phyloP scores from a whole-genome alignment of 1,140 invertebrate genomes.

The Mactra quadrangularis region DNA sequence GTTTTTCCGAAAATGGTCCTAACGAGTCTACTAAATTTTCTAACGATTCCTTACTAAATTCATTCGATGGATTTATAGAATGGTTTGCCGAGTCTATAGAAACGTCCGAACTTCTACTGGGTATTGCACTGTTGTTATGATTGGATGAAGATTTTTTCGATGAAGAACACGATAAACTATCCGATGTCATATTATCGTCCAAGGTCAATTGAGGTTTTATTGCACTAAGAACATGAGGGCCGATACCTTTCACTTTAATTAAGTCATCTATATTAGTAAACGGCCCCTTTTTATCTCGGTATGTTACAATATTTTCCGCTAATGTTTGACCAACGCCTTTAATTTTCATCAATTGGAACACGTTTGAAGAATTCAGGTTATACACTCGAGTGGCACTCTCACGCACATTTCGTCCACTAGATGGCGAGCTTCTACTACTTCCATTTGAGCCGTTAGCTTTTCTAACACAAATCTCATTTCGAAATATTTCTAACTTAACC shows the following conservation, averaged over 20 bases:
- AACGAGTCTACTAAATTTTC: slow-evolving; percentile 78
- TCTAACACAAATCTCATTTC: slow-evolving; percentile 89
- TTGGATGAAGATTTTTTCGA: slow-evolving; percentile 61
- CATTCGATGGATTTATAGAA: slow-evolving; percentile 32
- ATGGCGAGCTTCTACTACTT: slow-evolving; percentile 49
- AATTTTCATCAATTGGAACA: slow-evolving; percentile 91
- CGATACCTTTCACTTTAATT: slow-evolving; percentile 86
- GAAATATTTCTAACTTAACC: slow-evolving; percentile 88
- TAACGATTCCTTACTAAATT: slow-evolving; percentile 65
- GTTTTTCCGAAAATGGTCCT: slow-evolving; percentile 76
- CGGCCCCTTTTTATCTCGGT: slow-evolving; percentile 90
- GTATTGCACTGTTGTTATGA: slow-evolving; percentile 61
- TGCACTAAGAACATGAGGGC: slow-evolving; percentile 74
- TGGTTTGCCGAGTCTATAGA: slow-evolving; percentile 39
- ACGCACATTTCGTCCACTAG: slow-evolving; percentile 50
- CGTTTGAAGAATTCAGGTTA: slow-evolving; percentile 90
- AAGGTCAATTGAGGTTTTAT: slow-evolving; percentile 76
- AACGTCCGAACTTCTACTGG: slow-evolving; percentile 48
- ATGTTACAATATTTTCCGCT: slow-evolving; percentile 91
- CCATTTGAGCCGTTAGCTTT: slow-evolving; percentile 54
- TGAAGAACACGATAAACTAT: slow-evolving; percentile 47
- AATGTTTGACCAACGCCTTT: slow-evolving; percentile 91
- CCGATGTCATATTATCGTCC: slow-evolving; percentile 60
- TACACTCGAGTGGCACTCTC: slow-evolving; percentile 79
- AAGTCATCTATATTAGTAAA: slow-evolving; percentile 89